Evolutionary conservation across 2,797 vertebrate species (phyloP), one percentile per base, ranked within the genome.

Genomic region (Oophaga sylvatica): DNA sequence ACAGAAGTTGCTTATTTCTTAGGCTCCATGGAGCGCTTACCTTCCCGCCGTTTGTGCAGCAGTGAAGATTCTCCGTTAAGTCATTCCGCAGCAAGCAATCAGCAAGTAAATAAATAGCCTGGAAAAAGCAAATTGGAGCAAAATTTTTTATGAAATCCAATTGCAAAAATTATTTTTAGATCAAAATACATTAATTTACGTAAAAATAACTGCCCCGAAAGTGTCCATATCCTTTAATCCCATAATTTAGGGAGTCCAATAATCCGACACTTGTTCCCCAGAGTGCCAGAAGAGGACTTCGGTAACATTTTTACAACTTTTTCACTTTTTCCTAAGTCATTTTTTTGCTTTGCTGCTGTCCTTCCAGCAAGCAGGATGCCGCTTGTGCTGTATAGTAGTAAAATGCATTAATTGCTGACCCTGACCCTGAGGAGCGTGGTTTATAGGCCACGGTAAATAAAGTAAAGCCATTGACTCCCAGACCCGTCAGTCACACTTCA

Each of bases 401-500:
- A 73, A 70, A 73, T 8, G 53, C 68, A n/a, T 57, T 83, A 57
- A 68, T 70, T 53, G 56, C 45, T 83, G 68, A 83, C 81, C 70
- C 35, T 62, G 82, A 76, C 8, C 83, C 80, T 80, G 56, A 86
- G 41, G 31, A 80, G 45, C 6, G 71, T 62, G 41, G 63, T 87
- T 68, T 83, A 57, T 76, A 75, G 57, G 48, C 48, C 60, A 60
- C 3, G 13, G 48, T 68, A 78, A 78, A 87, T 78, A 70, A 83
- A 87, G 63, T 70, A 26, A 26, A 68, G 71, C 31, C 60, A 71
- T 70, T 83, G 62, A 70, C 80, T 87, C 59, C 83, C 70, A 71
- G 77, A 68, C 16, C 29, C 45, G 63, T 84, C 87, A 71, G 75
- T 88, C 87, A 79, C 81, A 60, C 87, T 84, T 88, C 81, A 83